Percentiles rank a stretch among this genome's conserved stretches.
These are phyloP conservation scores for Characodon lateralis DNA, from an alignment of 2,797 vertebrate species.

Conservation along the genomic window DNA sequence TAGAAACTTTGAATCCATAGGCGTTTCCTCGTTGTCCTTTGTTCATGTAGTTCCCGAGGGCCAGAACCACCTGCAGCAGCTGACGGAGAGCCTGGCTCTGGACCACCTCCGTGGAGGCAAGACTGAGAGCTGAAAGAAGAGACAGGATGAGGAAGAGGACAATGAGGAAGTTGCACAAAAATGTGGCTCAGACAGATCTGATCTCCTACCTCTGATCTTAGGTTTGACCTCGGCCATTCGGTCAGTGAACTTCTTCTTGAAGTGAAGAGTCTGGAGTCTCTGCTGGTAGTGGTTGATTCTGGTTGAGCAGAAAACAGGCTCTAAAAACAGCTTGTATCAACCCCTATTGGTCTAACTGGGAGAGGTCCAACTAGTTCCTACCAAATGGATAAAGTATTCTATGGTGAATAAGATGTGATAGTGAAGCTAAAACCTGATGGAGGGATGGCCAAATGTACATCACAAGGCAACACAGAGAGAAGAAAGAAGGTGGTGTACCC, in stretches of 20 bases:
- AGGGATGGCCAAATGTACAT: not conserved
- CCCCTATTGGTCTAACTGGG: not conserved
- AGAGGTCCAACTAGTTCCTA: not conserved
- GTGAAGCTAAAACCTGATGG: not conserved
- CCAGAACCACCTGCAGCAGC: slow-evolving; percentile 83
- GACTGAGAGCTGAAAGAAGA: slow-evolving; percentile 52
- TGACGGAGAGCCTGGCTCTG: slow-evolving; percentile 45
- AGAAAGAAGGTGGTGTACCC: not conserved
- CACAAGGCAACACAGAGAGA: too few relatives aligned
- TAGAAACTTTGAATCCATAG: slow-evolving; percentile 91
- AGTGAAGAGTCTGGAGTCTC: slow-evolving; percentile 90
- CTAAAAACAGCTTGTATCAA: not conserved
- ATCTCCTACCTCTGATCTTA: slow-evolving; percentile 87
- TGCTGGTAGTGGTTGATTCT: slow-evolving; percentile 94
- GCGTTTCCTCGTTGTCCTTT: slow-evolving; percentile 95
- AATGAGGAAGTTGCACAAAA: not conserved
- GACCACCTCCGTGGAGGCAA: slow-evolving; percentile 56
- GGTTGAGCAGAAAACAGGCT: not conserved
- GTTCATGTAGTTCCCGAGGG: slow-evolving; percentile 98
- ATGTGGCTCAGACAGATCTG: too few relatives aligned
- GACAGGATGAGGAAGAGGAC: not conserved
- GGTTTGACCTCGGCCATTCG: slow-evolving; percentile 91
- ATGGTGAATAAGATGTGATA: not conserved
- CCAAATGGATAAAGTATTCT: not conserved
- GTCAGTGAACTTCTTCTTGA: slow-evolving; percentile 97